Evolutionary conservation across 2,113 vertebrate genomes (phyloP), one percentile per base, ranked within the genome.

Genomic region (Madoqua kirkii): DNA sequence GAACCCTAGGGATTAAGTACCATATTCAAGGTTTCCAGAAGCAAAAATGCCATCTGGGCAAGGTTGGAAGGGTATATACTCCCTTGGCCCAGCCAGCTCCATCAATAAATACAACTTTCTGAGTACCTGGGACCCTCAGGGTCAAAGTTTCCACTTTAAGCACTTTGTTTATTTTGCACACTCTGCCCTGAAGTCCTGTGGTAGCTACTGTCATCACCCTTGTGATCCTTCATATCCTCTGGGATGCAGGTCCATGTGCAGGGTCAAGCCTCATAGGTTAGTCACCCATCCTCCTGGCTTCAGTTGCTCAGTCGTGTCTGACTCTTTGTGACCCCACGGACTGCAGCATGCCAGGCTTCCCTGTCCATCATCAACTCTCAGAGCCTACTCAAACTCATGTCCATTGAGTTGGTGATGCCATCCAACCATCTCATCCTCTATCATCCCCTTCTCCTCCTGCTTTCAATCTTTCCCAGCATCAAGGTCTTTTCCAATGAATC

Each of bases 211-310:
- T 21, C 52, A 29, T 82, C 45, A 6, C 5, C 33, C 40, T 43
- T 7, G 11, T 17, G 36, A 48, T 2, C 71, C 29, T 48, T 52
- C n/a, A 11, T 27, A 4, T 71, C 67, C 67, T 48, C 29, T 59
- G n/a, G 71, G 31, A 83, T 11, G 0, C 9, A 54, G 55, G 43
- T 4, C 33, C 9, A 3, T 0, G 3, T 25, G 21, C 8, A 3
- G 33, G 13, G 7, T 15, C 57, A 52, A 14, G 25, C 48, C 29
- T 31, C 27, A 48, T 3, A 43, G 45, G 36, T 36, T 40, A 97
- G 19, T 21, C 60, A 76, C 11, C 82, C 15, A 16, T 31, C 52
- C 52, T 95, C 76, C 11, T 4, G 10, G 36, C 12, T 79, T 9
- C 1, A 52, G 67, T 40, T 3, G n/a, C 67, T 71, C 67, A 40